Conservation (phyloP, 1,140 invertebrate species). For the Drosophila navojoa region DNA sequence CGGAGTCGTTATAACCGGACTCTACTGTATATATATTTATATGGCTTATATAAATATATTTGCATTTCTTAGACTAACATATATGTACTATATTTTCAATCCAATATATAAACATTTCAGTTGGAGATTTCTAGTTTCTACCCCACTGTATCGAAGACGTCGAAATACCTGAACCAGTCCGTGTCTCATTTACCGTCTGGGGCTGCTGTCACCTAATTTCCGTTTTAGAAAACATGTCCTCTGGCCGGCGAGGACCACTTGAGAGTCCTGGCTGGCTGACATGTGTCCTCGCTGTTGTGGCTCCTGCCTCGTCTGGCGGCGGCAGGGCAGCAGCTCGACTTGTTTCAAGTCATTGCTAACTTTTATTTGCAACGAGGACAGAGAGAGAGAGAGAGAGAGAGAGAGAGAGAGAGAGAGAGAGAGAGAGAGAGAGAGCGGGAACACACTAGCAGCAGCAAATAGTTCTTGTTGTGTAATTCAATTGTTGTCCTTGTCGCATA, state of each 20-base stretch:
- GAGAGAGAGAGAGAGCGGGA: no score
- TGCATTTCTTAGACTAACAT: no score
- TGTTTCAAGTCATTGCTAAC: constrained; percentile 59
- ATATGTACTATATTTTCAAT: no score
- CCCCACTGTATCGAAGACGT: constrained; percentile 23
- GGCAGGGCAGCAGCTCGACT: constrained; percentile 39
- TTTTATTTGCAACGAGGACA: constrained; percentile 26
- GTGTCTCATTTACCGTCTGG: constrained; percentile 51
- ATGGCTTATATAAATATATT: no score
- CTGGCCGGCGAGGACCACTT: constrained; percentile 57
- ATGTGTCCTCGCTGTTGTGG: constrained; percentile 14
- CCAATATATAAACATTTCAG: not conserved
- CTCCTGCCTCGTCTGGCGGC: constrained; percentile 9
- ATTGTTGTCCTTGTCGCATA: constrained; percentile 72
- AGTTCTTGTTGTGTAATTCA: constrained; percentile 77
- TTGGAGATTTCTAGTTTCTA: not conserved
- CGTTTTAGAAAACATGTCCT: constrained; percentile 75
- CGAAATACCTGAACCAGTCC: constrained; percentile 46
- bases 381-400: no score
- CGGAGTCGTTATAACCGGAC: no score
- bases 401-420: no score
- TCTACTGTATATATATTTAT: not conserved
- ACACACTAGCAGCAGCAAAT: constrained; percentile 62
- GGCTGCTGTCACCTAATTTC: constrained; percentile 82
- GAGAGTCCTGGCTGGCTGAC: constrained; percentile 34